phyloP scores from a whole-genome alignment of 2,888 invertebrate species.

The Hyles lineata region DNA sequence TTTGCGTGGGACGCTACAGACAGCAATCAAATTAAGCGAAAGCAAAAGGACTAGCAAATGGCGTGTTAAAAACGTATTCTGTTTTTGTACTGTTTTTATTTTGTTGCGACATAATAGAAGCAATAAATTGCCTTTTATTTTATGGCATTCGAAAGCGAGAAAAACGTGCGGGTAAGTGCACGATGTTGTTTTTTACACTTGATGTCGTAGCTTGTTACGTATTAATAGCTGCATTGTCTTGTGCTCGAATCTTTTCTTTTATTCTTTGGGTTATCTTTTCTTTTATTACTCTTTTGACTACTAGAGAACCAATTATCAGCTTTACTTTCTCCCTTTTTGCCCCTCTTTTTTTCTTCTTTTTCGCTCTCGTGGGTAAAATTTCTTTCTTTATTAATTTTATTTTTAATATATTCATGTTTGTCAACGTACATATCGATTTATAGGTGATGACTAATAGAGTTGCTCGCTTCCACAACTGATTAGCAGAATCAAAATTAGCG shows the following conservation, averaged over 20 bases:
- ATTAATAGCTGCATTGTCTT: not conserved
- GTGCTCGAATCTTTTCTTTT: not conserved
- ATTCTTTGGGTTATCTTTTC: not conserved
- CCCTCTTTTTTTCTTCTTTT: too few relatives aligned
- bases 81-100: conserved; percentile 34
- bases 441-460: too few relatives aligned
- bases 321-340: too few relatives aligned
- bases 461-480: too few relatives aligned
- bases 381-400: too few relatives aligned
- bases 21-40: conserved; percentile 69
- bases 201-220: not conserved
- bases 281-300: not conserved
- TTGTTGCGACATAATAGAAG: conserved; percentile 30
- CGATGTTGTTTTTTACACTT: conserved; percentile 5
- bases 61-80: conserved; percentile 55
- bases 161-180: conserved; percentile 15
- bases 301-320: not conserved
- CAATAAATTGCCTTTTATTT: conserved; percentile 28
- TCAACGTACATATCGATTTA: too few relatives aligned
- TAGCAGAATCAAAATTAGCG: too few relatives aligned
- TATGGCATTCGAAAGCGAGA: conserved; percentile 26
- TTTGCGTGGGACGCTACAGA: conserved; percentile 61
- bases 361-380: too few relatives aligned
- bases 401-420: too few relatives aligned
- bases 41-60: conserved; percentile 60